Evolutionary conservation across 92 coral and sea anemone species (phyloP), one percentile per base, ranked within the genome.

Genomic region (Virgularia gustaviana): DNA sequence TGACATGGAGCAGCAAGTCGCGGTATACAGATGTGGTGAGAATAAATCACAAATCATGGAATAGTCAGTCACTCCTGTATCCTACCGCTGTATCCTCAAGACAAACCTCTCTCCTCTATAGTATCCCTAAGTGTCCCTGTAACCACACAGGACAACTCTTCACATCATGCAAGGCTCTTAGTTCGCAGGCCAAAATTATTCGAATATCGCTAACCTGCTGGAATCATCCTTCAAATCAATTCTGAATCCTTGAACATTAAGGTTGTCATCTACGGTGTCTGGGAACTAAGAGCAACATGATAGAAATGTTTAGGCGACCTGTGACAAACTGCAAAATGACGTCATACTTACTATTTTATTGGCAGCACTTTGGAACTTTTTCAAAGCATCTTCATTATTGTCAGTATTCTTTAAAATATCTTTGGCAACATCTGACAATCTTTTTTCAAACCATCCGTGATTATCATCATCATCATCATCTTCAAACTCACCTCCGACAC

Each of bases 171-270:
- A n/a, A n/a, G n/a, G n/a, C n/a, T n/a, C n/a, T n/a, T n/a, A n/a
- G n/a, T n/a, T n/a, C n/a, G n/a, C n/a, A n/a, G n/a, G n/a, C n/a
- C n/a, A n/a, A n/a, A n/a, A n/a, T n/a, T n/a, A n/a, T n/a, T n/a
- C n/a, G n/a, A n/a, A n/a, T n/a, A n/a, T n/a, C n/a, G n/a, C n/a
- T 36, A 19, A 88, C 96, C 96, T 86, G 31, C 96, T 89, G 20
- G 88, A 86, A 29, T 94, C 90, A 77, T 94, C 90, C 72, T 87
- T 94, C 31, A 94, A 82, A 29, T 86, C 82, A 13, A 94, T 62
- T 61, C 81, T 82, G 6, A 84, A 75, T 32, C 99, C 99, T 31
- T 84, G 83, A 24, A 94, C 66, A 6, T 70, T 76, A 54, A 89
- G 76, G 13, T 80, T 42, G 30, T 84, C 88, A 0, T 63, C 83